Percentiles rank a stretch among this genome's conserved stretches.
Conservation (phyloP, 2,113 vertebrate species). For the Carassius auratus region DNA sequence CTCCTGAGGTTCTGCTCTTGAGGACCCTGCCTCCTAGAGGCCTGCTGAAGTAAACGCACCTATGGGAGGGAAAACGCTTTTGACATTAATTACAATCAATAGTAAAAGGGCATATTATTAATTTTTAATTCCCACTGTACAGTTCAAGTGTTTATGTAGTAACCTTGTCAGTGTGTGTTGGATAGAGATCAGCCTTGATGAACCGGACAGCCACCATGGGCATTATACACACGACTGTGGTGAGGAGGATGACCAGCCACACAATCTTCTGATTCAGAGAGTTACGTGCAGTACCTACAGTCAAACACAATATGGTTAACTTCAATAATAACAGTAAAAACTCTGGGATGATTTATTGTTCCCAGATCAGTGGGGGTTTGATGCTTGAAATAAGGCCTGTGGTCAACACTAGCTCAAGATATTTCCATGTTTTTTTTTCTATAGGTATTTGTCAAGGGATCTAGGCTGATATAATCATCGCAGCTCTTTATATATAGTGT, state of each 20-base stretch:
- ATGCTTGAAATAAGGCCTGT: too few species aligned
- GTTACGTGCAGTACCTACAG: constrained; percentile 76
- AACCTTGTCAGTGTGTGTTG: constrained; percentile 82
- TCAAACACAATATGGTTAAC: constrained; percentile 27
- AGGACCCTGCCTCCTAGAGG: constrained; percentile 74
- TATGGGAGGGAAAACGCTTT: constrained; percentile 52
- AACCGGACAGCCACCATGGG: constrained; percentile 77
- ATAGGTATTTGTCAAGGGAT: too few species aligned
- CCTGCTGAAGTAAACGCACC: constrained; percentile 77
- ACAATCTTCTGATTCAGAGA: constrained; percentile 75
- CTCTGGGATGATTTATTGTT: not conserved
- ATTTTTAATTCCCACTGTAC: not conserved
- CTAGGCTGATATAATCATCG: too few species aligned
- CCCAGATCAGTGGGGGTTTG: too few species aligned
- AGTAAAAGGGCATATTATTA: not conserved
- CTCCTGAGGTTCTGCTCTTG: constrained; percentile 71
- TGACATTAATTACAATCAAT: not conserved
- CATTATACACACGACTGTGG: constrained; percentile 78
- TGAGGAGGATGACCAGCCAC: constrained; percentile 84
- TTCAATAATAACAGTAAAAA: not conserved
- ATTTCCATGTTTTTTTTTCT: too few species aligned
- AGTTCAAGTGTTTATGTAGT: not conserved
- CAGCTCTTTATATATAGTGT: too few species aligned
- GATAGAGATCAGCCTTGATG: constrained; percentile 75
- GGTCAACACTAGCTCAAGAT: too few species aligned